Evolutionary conservation across 92 coral and sea anemone genomes (phyloP), one percentile per base, ranked within the genome.

Genomic region (Heliopora coerulea): DNA sequence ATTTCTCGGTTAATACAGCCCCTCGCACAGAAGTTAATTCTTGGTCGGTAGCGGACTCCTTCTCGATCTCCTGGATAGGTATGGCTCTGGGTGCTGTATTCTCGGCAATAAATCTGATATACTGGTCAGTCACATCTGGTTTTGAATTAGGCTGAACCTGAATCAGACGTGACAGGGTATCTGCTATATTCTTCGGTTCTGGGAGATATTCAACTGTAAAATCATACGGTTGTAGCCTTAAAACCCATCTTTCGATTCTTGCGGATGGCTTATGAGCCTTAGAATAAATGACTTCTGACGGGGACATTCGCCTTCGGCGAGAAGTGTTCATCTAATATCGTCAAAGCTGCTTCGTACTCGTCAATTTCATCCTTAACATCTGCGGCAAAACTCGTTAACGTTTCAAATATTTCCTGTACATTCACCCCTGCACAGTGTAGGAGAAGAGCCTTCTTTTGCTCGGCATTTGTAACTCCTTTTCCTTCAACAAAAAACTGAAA

Each of bases 401-500:
- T 44, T 26, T 65, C 72, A 42, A 65, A 65, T 37, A 65, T 39
- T 41, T 65, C 72, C 21, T 65, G 72, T 21, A 35, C 72, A 17
- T 65, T 54, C 27, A 39, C 32, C 12, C 83, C 48, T 6, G 54
- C 59, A 20, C 72, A 73, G 32, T 81, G 74, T 9, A 73, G 56
- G 17, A 78, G 17, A 20, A 78, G n/a, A 17, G 75, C 72, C 14
- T 23, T 58, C 46, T 44, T 67, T 49, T 66, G 82, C 60, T 57
- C 35, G 27, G n/a, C 85, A 40, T 66, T 67, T 41, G 60, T 48
- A 21, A n/a, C n/a, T n/a, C n/a, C 82, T 30, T 82, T 86, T 0
- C 65, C 90, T 40, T 82, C 87, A 17, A 82, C 69, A 20, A 62
- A 86, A 25, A 78, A 86, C 61, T 82, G 81, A 46, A 86, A 86